Evolutionary conservation across 2,797 vertebrate species (phyloP), one percentile per base, ranked within the genome.

Genomic region (Atherinosoma microstoma): DNA sequence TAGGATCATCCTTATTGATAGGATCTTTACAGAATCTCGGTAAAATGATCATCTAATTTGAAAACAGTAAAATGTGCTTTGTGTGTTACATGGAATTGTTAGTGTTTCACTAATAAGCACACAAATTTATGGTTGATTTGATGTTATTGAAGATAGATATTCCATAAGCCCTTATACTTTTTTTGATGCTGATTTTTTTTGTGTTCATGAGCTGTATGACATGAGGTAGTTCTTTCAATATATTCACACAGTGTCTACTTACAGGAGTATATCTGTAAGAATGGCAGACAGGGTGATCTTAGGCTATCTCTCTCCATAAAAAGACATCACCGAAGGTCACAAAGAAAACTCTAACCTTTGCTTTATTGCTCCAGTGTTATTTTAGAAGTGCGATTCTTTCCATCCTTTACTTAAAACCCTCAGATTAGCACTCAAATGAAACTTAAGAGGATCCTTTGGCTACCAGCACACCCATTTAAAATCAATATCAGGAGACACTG

Each of bases 341-440:
- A 9, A 47, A 16, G 34, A 57, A 75, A 76, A 70, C 30, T 59
- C 36, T 59, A 53, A 24, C 67, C 75, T 59, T 71, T 18, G 27
- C 54, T 73, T 74, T 30, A 64, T 70, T 67, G 49, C 61, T 57
- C 67, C 58, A 3, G 57, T 76, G 84, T 76, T 60, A 85, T 79
- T 77, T 82, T 68, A 85, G 82, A 84, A 67, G 79, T 27, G 45
- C 38, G 16, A 15, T 71, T 72, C 77, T 24, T 74, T 68, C 51
- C 24, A 29, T 24, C 51, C 10, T 90, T 86, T 79, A 84, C 80
- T 77, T 79, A 75, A 91, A 89, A 83, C 75, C 72, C 72, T 73
- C 35, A 16, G 66, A 72, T 85, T 70, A 80, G 83, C 87, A 89
- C 87, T 91, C 82, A 87, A 27, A 67, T 85, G 90, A 91, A 91